These are phyloP conservation scores for Diuraphis noxia DNA, from an alignment of 1,140 invertebrate species.

Conservation along the genomic window DNA sequence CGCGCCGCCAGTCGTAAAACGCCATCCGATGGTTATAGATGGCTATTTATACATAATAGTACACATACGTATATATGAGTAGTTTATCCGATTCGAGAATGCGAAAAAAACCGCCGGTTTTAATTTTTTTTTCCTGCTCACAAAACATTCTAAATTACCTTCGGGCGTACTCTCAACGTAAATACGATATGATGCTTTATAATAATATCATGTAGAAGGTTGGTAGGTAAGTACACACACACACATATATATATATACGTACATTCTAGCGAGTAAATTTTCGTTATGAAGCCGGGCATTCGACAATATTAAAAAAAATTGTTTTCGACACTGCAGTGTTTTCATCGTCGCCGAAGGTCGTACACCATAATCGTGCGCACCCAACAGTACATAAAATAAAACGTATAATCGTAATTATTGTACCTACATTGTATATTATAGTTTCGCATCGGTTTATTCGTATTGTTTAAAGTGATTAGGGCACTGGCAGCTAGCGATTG, in stretches of 20 bases:
- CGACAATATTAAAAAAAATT: not conserved
- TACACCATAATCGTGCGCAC: not conserved
- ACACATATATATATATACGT: not conserved
- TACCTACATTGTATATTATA: not conserved
- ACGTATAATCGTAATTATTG: not conserved
- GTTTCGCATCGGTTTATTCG: not conserved
- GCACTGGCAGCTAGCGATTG: constrained; percentile 14
- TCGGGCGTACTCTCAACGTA: not conserved
- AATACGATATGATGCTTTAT: not conserved
- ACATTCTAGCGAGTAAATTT: not conserved
- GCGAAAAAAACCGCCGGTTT: not conserved
- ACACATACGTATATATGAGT: not conserved
- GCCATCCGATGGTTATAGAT: not conserved
- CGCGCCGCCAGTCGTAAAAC: not conserved
- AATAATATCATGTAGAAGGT: not conserved
- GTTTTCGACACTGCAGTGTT: not conserved
- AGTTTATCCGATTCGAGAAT: not conserved
- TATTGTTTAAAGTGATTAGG: constrained; percentile 23
- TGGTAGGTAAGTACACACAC: too few species aligned
- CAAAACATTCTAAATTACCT: not conserved
- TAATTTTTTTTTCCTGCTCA: not conserved
- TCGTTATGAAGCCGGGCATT: not conserved
- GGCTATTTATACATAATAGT: not conserved
- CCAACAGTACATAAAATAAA: not conserved
- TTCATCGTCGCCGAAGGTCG: not conserved